Evolutionary conservation across 2,113 vertebrate genomes (phyloP), one percentile per base, ranked within the genome.

Genomic region (Nipponia nippon): DNA sequence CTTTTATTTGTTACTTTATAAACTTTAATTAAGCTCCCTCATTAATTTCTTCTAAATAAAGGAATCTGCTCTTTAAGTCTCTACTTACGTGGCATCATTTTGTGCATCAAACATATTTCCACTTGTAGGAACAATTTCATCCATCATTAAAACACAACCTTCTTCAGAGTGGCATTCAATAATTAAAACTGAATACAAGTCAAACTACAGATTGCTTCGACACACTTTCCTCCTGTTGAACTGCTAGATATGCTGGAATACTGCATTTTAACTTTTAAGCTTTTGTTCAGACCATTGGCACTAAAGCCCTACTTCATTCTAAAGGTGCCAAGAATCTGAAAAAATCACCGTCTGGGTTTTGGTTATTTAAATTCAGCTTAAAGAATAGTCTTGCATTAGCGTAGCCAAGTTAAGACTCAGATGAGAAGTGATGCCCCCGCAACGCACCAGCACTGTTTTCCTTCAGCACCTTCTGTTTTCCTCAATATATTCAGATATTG

Each of bases 301-400:
- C 56, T 67, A 52, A 46, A 94, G 49, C 16, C 29, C 59, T 58
- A 27, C 65, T 66, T 73, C 29, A 18, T 53, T 76, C 72, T 84
- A 58, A 70, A 80, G 63, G 44, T 46, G 55, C 50, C 80, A 87
- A 58, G 81, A 83, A 53, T 26, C 36, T 62, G 62, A 49, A 93
- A 52, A 91, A 83, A 83, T 75, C 63, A 94, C 52, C 7, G 22
- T n/a, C 42, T n/a, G 53, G 29, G 55, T 69, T 63, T 87, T 90
- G 38, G n/a, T 71, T 90, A 80, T 89, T 89, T 81, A 92, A 95
- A 82, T 62, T 67, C 87, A 87, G 32, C 83, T 78, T 89, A 71
- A 66, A 89, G 38, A 78, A 70, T 8, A 77, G 44, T 49, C 44
- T 90, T 91, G 61, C 72, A 50, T 44, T 16, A 87, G 69, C 6